Evolutionary conservation across 2,797 vertebrate genomes (phyloP), one percentile per base, ranked within the genome.

Genomic region (Tadarida brasiliensis): DNA sequence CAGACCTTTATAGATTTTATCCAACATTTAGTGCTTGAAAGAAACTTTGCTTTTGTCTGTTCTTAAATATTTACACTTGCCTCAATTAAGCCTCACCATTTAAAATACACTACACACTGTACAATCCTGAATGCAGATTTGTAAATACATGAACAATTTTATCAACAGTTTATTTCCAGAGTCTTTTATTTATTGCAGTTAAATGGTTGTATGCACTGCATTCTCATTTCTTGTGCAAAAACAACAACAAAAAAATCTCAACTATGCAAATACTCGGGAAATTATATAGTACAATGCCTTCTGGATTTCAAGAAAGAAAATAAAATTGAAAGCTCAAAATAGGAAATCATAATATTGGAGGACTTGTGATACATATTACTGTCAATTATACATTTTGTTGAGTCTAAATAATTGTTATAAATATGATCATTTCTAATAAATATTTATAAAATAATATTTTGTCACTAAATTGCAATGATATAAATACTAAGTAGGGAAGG

Each of bases 1-100:
- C 57, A 91, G 80, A 91, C n/a, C 51, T 95, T 95, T 91, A 90
- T 90, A 95, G 89, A 95, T 93, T 97, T 95, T 91, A 90, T 96
- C 89, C 10, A 78, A 39, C 15, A 86, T 67, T 82, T 47, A 87
- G n/a, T 57, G 8, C 91, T 94, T 91, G 73, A 94, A 94, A 95
- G 24, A 85, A 83, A 73, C 0, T n/a, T 71, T 92, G 56, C 68
- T 78, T 94, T 26, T 70, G 70, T 87, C 15, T 87, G 47, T 56
- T 93, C 20, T 78, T 81, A 92, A 68, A 30, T 94, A 81, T 90
- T 65, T 95, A 77, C 63, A 78, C 16, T 57, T 95, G 86, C 89
- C 12, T 54, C 76, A 95, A 82, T 95, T 95, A 86, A 92, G 5
- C 16, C 57, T 81, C 89, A 17, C 15, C 33, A 80, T 68, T 94